Evolutionary conservation across 2,797 vertebrate species (phyloP), one percentile per base, ranked within the genome.

Genomic region (Sebastiscus albofasciatus): DNA sequence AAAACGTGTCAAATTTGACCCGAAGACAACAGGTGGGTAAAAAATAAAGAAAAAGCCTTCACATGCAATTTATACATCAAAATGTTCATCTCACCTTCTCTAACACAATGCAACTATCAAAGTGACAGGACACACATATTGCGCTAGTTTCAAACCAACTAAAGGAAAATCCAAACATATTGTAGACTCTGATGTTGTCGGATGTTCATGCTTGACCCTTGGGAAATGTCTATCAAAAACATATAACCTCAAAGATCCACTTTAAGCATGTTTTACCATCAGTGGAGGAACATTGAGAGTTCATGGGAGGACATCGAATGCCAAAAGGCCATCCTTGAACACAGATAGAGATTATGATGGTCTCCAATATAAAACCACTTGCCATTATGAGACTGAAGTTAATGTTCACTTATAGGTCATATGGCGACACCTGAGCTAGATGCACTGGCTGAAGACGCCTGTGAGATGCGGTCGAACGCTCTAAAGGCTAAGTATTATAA

Each of bases 391-490:
- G 16, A 46, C 16, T 46, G 42, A 46, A 18, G 42, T 18, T 46
- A 18, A 0, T 0, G 7, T 18, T 46, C 42, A 46, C 16, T 46
- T 2, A 42, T 0, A 42, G 42, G 42, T 42, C 1, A 46, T 46
- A 16, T 46, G 16, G 16, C 0, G 49, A 49, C 18, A 49, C 16
- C 46, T 49, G 46, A 49, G 0, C 46, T 49, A 49, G 14, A 18
- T 46, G 42, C 3, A 46, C 16, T 46, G 0, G 16, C 42, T 8
- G 20, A 52, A 14, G 49, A 52, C 0, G 49, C 20, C 49, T 52
- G 20, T 52, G 0, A n/a, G 49, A 52, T n/a, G 1, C 20, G 42
- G 42, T 18, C 3, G 42, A 46, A 18, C 0, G 42, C 42, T 0
- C 16, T 46, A 8, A 46, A 18, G 42, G 16, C 42, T 46, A 7